Base-by-base conservation (phyloP, 2,888 invertebrate genomes). In the Criorhina ranunculi region DNA sequence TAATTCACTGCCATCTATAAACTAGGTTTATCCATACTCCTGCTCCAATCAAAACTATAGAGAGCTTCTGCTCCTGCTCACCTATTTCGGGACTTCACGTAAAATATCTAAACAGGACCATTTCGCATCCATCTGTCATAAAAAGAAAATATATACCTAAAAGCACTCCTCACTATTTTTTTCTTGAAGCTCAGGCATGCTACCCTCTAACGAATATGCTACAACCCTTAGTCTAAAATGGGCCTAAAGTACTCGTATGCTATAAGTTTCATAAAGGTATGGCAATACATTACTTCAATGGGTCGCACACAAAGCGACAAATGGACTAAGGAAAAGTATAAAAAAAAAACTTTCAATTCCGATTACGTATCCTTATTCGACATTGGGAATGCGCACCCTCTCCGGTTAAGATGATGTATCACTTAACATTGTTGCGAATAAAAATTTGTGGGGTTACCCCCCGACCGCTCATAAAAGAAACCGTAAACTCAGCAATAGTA, bases 381-480 rank as follows among this genome's bases (percentile, higher is more conserved):
- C 33, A 77, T 37, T 44, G 62, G 29, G 40, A 33, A 66, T 3
- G 4, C 24, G 24, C 24, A 49, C 57, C 62, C 62, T 19, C 17
- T 55, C 24, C 24, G 24, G 24, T 24, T 70, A 62, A 78, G 66
- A 79, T 64, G 72, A 79, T 72, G 78, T 79, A 72, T 79, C 78
- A 72, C 78, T 79, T 70, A 72, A 72, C 72, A 72, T 79, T 55
- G 77, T 79, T 72, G 64, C 62, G 46, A 77, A 77, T 77, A 69
- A 77, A 69, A 57, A 57, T 3, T 17, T 51, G 51, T 33, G 17
- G 9, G 5, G 17, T 4, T 11, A 9, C 60, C 15, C 49, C 57
- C 31, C 57, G 3, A 8, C 40, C 17, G 49, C 37, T 46, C 72
- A 49, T 79, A 49, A 55, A 42, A 37, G 57, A 49, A 59, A 72